These are phyloP conservation scores for Brachionus sp. DNA, from an alignment of 1,140 invertebrate genomes.

Conservation along the genomic window DNA sequence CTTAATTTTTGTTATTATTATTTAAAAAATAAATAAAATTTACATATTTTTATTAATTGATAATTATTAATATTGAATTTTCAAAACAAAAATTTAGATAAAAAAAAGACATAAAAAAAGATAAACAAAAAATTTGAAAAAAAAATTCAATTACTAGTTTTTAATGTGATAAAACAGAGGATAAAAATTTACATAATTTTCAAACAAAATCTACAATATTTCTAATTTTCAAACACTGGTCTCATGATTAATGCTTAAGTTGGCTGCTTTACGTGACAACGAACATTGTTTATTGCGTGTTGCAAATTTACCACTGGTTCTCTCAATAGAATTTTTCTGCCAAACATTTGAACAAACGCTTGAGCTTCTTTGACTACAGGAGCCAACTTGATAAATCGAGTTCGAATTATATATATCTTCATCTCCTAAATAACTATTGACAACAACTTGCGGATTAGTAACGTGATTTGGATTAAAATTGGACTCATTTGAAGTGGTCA, in stretches of 20 bases:
- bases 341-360: neutral
- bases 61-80: neutral
- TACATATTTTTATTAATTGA: too few species aligned
- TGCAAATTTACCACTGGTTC: neutral
- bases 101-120: neutral
- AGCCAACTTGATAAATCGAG: neutral
- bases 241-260: constrained; percentile 24
- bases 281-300: neutral
- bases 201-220: neutral
- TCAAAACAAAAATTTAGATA: neutral
- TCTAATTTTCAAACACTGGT: constrained; percentile 25
- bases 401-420: neutral
- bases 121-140: neutral
- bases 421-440: constrained; percentile 1
- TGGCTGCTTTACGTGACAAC: neutral
- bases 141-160: neutral
- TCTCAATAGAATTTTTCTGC: constrained; percentile 8
- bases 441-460: neutral
- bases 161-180: neutral
- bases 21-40: too few species aligned
- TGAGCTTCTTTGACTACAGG: constrained; percentile 17
- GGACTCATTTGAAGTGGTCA: constrained; percentile 11
- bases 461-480: constrained; percentile 3
- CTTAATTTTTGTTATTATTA: neutral
- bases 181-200: constrained; percentile 7